phyloP scores from a whole-genome alignment of 2,797 vertebrate species.

The Centroberyx gerrardi region DNA sequence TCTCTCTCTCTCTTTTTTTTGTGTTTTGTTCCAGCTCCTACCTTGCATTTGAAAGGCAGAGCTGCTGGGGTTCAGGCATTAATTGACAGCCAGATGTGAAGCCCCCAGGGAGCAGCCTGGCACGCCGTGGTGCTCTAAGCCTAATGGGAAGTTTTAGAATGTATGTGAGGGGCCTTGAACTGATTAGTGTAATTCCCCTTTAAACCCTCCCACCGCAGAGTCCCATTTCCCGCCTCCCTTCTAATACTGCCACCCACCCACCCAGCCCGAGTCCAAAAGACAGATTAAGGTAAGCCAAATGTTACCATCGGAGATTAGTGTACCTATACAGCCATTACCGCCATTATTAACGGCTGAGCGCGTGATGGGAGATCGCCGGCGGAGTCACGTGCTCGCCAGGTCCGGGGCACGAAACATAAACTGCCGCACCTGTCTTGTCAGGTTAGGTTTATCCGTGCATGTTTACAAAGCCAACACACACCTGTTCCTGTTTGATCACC shows the following conservation, averaged over 20 bases:
- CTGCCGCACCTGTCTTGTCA: slow-evolving; percentile 89
- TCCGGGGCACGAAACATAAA: slow-evolving; percentile 89
- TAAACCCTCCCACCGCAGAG: slow-evolving; percentile 72
- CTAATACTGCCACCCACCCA: slow-evolving; percentile 88
- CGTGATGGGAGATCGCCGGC: slow-evolving; percentile 57
- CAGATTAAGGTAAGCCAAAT: slow-evolving; percentile 95
- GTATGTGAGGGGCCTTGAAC: slow-evolving; percentile 88
- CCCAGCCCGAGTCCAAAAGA: slow-evolving; percentile 87
- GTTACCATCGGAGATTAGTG: slow-evolving; percentile 94
- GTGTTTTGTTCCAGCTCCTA: slow-evolving; percentile 82
- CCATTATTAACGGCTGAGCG: slow-evolving; percentile 54
- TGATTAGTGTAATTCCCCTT: slow-evolving; percentile 90
- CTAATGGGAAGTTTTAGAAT: slow-evolving; percentile 95
- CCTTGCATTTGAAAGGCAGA: slow-evolving; percentile 91
- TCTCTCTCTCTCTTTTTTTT: background rate
- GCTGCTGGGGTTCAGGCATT: slow-evolving; percentile 28
- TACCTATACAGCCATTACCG: slow-evolving; percentile 93
- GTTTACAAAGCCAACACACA: slow-evolving; percentile 84
- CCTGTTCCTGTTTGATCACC: slow-evolving; percentile 89
- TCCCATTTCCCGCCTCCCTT: slow-evolving; percentile 81
- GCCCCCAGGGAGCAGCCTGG: slow-evolving; percentile 87
- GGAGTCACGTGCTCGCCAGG: slow-evolving; percentile 48
- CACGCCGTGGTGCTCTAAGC: slow-evolving; percentile 92
- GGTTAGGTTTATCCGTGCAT: slow-evolving; percentile 63
- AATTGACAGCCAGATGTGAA: slow-evolving; percentile 92